Conservation (phyloP, 2,888 invertebrate genomes). For the Drosophila subsilvestris region DNA sequence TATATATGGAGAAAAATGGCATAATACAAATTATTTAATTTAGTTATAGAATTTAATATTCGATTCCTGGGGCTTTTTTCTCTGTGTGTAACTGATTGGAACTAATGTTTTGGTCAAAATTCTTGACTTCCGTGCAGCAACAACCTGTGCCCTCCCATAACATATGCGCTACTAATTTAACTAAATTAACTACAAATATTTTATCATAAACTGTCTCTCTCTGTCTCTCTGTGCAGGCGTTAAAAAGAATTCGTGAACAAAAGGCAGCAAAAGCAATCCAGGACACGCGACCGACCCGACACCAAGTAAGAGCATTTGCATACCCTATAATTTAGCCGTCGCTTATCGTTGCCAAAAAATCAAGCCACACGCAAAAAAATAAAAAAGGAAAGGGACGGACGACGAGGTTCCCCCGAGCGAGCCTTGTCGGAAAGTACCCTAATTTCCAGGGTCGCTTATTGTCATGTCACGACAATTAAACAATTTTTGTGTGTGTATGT, state of each 20-base stretch:
- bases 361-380: constrained; percentile 60
- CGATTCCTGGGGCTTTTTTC: too few species aligned
- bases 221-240: constrained; percentile 60
- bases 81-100: too few species aligned
- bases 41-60: too few species aligned
- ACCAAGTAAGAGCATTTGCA: constrained; percentile 65
- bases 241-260: constrained; percentile 50
- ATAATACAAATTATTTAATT: too few species aligned
- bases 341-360: constrained; percentile 74
- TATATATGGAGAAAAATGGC: too few species aligned
- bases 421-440: constrained; percentile 59
- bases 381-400: constrained; percentile 22
- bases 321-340: constrained; percentile 70
- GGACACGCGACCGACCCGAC: constrained; percentile 59
- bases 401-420: constrained; percentile 7
- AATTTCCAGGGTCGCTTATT: constrained; percentile 67
- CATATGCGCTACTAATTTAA: constrained; percentile 56
- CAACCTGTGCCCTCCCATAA: constrained; percentile 7
- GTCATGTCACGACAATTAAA: constrained; percentile 77
- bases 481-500: constrained; percentile 28
- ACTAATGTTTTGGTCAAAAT: too few species aligned
- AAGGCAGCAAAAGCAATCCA: constrained; percentile 12
- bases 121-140: background rate
- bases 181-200: constrained; percentile 65
- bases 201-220: constrained; percentile 64